Evolutionary conservation across 2,113 vertebrate species (phyloP).

Genomic region (Camelus bactrianus): DNA sequence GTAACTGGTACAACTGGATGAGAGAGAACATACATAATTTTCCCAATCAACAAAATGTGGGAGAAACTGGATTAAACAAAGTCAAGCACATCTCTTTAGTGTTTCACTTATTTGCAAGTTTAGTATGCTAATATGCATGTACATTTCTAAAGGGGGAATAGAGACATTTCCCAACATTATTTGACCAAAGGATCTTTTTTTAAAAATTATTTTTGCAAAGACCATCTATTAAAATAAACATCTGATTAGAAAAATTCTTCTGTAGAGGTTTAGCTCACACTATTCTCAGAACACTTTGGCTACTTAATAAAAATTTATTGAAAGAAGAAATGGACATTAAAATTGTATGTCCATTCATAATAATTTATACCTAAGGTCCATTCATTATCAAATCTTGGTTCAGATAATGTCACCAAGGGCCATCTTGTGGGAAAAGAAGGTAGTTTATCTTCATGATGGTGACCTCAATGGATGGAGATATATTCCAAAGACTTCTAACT

Average conservation of each 20-base stretch:
- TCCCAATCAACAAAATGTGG: not conserved
- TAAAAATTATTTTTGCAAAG: not conserved
- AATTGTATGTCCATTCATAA: constrained; percentile 21
- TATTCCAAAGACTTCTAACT: not conserved
- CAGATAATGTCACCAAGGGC: not conserved
- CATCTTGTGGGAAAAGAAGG: not conserved
- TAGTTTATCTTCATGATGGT: constrained; percentile 57
- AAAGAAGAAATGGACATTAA: constrained; percentile 47
- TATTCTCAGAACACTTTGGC: not conserved
- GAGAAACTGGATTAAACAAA: not conserved
- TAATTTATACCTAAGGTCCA: constrained; percentile 23
- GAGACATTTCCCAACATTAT: constrained; percentile 1
- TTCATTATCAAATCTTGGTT: constrained; percentile 19
- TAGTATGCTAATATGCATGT: not conserved
- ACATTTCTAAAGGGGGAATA: not conserved
- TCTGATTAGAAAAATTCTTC: constrained; percentile 26
- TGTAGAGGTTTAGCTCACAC: not conserved
- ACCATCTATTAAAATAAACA: not conserved
- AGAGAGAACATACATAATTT: not conserved
- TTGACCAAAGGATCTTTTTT: not conserved
- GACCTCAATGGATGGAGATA: not conserved
- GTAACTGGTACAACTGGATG: not conserved
- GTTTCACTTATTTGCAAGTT: not conserved
- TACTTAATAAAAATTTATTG: constrained; percentile 44
- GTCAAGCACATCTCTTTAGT: not conserved